phyloP scores from a whole-genome alignment of 2,888 invertebrate genomes.

The Synergus umbraculus region DNA sequence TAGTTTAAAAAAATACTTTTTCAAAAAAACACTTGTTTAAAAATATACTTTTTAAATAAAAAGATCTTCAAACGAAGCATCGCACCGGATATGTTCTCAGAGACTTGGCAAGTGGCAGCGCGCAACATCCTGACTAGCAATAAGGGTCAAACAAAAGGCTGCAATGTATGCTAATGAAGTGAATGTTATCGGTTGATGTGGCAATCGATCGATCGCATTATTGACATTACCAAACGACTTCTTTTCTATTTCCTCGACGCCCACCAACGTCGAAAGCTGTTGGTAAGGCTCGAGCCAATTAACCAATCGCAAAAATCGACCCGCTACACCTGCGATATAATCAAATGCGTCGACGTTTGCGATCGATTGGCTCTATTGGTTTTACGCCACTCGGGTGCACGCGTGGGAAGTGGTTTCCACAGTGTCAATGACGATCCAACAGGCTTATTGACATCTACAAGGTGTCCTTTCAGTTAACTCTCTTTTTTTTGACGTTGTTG shows the following conservation, averaged over 20 bases:
- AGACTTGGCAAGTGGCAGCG: neutral
- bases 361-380: conserved; percentile 27
- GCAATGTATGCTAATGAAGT: conserved; percentile 48
- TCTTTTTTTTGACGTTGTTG: neutral
- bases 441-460: conserved; percentile 10
- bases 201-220: conserved; percentile 48
- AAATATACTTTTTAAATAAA: neutral
- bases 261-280: conserved; percentile 28
- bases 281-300: conserved; percentile 12
- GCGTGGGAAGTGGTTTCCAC: conserved; percentile 23
- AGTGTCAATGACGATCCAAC: conserved; percentile 19
- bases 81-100: conserved; percentile 14
- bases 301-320: conserved; percentile 17
- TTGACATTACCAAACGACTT: conserved; percentile 36
- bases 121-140: conserved; percentile 24
- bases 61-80: neutral
- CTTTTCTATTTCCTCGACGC: conserved; percentile 26
- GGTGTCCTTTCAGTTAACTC: neutral
- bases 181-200: conserved; percentile 47
- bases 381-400: conserved; percentile 12
- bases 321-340: conserved; percentile 8
- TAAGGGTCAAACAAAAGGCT: conserved; percentile 23
- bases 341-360: conserved; percentile 15
- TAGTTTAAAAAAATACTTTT: too few relatives aligned
- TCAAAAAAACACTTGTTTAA: too few relatives aligned